A percentile compares a stretch with the other conserved stretches of the same genome.
Evolutionary conservation across 1,140 invertebrate species (phyloP).

Genomic region (Eurytemora carolleeae): DNA sequence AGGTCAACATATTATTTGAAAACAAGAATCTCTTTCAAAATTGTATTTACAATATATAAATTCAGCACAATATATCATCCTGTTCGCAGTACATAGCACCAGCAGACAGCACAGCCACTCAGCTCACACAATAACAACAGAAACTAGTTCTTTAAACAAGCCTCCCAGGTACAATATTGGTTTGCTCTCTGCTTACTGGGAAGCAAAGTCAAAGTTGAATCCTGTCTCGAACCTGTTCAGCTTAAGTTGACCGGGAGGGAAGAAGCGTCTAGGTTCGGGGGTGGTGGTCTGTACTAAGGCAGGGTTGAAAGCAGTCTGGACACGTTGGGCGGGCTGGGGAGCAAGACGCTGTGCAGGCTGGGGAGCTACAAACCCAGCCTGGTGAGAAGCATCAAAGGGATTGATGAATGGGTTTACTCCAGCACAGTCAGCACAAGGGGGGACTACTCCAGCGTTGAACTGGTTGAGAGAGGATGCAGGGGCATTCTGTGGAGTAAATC

Average conservation of each 20-base stretch:
- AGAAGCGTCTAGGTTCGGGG: neutral
- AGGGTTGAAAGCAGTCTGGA: neutral
- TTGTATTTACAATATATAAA: too few species aligned
- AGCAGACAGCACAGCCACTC: too few species aligned
- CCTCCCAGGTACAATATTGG: too few species aligned
- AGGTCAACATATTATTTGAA: too few species aligned
- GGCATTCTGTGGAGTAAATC: conserved; percentile 4
- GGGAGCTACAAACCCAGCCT: conserved; percentile 4
- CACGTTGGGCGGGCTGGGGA: neutral
- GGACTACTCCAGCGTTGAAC: neutral
- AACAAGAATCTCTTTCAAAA: too few species aligned
- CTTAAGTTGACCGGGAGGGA: conserved; percentile 14
- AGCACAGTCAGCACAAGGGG: conserved; percentile 14
- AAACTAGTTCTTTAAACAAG: too few species aligned
- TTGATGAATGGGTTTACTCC: conserved; percentile 15
- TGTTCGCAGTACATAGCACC: too few species aligned
- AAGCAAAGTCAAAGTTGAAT: conserved; percentile 14
- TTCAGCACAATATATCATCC: too few species aligned
- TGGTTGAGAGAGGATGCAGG: neutral
- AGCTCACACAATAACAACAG: too few species aligned
- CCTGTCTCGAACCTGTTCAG: conserved; percentile 14
- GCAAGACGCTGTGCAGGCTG: neutral
- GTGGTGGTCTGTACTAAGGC: neutral
- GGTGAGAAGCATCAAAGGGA: conserved; percentile 12
- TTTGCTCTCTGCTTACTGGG: neutral